Base-by-base conservation (phyloP, 2,888 invertebrate genomes). In the Catocala sponsa region DNA sequence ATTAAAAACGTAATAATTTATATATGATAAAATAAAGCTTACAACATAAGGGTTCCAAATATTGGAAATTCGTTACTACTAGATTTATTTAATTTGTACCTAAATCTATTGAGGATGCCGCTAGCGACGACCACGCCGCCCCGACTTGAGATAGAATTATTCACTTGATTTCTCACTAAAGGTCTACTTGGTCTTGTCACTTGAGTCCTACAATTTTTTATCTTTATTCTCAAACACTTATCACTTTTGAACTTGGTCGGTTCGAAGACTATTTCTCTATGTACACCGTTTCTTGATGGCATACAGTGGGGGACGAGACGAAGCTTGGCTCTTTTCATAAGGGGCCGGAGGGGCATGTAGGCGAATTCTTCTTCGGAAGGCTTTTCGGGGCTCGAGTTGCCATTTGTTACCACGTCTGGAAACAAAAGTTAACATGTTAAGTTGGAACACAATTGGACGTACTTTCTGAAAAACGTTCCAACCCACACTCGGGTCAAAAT, bases 51-150 rank as follows among this genome's bases (percentile, higher is more conserved):
- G 71, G 90, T 86, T 80, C 91, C 91, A 81, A 88, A 91, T 82
- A 91, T 86, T 80, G 94, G 92, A 85, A 90, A 88, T 46, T 82
- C 69, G 56, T 86, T 82, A 68, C 72, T 83, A 57, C 72, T 83
- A 57, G 78, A 65, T 65, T 87, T 86, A 50, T 83, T 89, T 65
- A 90, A 63, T 79, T 82, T 92, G 82, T 89, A 94, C 79, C 83
- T 92, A 87, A 94, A 95, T 63, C 94, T 89, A 78, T 91, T 85
- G 48, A 94, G 79, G 2, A 90, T 68, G 35, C 94, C 94, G 55
- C 88, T 88, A 0, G 92, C 94, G 0, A 90, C 81, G 0, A 90
- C 79, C 0, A 88, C 88, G 7, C 82, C 83, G 7, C 44, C 33
- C 13, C 63, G 47, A 63, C 57, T 58, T 62, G 72, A 42, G 63